phyloP scores from a whole-genome alignment of 1,140 invertebrate genomes.

The Drosophila busckii region DNA sequence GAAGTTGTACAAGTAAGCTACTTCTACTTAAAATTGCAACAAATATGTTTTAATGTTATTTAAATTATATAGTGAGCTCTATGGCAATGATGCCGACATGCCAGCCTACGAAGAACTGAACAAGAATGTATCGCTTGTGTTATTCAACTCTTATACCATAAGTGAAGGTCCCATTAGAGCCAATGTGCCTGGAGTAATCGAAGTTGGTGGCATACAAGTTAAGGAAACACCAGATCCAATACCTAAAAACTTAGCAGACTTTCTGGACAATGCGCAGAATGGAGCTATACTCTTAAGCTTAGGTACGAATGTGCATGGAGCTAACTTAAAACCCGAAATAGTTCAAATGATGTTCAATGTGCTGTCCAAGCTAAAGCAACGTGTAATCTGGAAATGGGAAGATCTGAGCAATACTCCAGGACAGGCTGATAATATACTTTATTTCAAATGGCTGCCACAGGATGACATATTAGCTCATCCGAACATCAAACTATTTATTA shows the following conservation, averaged over 20 bases:
- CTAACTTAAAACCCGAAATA: constrained; percentile 72
- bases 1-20: constrained; percentile 28
- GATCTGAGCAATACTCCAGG: constrained; percentile 54
- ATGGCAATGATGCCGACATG: constrained; percentile 34
- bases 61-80: constrained; percentile 24
- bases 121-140: constrained; percentile 49
- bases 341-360: constrained; percentile 78
- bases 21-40: background rate
- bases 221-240: constrained; percentile 55
- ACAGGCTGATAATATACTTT: constrained; percentile 80
- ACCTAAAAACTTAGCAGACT: constrained; percentile 38
- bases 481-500: constrained; percentile 84
- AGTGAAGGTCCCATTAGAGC: constrained; percentile 62
- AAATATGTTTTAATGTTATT: background rate
- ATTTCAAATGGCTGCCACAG: constrained; percentile 82
- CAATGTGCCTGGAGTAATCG: constrained; percentile 67
- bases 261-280: constrained; percentile 37
- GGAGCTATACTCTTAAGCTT: constrained; percentile 82
- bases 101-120: constrained; percentile 24
- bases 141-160: constrained; percentile 44
- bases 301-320: constrained; percentile 80
- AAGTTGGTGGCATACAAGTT: constrained; percentile 79
- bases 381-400: constrained; percentile 81
- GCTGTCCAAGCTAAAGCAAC: constrained; percentile 77
- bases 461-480: constrained; percentile 80